Percentiles rank a stretch among this genome's conserved stretches.
phyloP scores from a whole-genome alignment of 2,113 vertebrate species.

The Cranoglanis bouderius region DNA sequence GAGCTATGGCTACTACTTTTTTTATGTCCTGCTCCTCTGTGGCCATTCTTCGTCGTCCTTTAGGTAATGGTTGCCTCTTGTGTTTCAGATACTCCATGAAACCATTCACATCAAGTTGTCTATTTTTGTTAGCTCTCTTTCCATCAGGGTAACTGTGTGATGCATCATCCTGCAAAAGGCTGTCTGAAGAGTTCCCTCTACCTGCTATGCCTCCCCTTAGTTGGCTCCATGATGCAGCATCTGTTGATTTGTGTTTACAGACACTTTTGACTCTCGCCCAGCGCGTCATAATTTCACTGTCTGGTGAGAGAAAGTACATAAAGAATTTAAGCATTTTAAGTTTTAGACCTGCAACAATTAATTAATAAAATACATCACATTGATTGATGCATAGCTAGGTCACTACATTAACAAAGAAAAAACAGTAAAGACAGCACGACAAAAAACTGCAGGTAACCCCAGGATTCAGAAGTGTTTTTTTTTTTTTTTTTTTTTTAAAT shows the following conservation, averaged over 20 bases:
- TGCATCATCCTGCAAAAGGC: neutral
- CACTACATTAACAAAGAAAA: neutral
- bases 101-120: conserved; percentile 88
- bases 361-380: neutral
- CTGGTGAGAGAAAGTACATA: neutral
- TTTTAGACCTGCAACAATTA: neutral
- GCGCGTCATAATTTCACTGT: conserved; percentile 78
- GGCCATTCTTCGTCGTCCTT: neutral
- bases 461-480: too few relatives aligned
- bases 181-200: neutral
- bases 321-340: neutral
- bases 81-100: conserved; percentile 79
- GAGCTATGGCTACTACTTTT: conserved; percentile 68
- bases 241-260: conserved; percentile 70
- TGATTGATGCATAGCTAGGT: neutral
- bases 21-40: conserved; percentile 50
- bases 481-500: too few relatives aligned
- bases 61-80: conserved; percentile 56
- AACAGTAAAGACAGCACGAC: neutral
- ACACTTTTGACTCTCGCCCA: conserved; percentile 82
- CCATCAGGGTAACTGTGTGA: conserved; percentile 37
- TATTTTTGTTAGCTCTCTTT: conserved; percentile 74
- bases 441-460: neutral
- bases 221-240: conserved; percentile 85
- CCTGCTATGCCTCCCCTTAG: conserved; percentile 58